Evolutionary conservation across 1,140 invertebrate species (phyloP), one percentile per base, ranked within the genome.

Genomic region (Apolygus lucorum): DNA sequence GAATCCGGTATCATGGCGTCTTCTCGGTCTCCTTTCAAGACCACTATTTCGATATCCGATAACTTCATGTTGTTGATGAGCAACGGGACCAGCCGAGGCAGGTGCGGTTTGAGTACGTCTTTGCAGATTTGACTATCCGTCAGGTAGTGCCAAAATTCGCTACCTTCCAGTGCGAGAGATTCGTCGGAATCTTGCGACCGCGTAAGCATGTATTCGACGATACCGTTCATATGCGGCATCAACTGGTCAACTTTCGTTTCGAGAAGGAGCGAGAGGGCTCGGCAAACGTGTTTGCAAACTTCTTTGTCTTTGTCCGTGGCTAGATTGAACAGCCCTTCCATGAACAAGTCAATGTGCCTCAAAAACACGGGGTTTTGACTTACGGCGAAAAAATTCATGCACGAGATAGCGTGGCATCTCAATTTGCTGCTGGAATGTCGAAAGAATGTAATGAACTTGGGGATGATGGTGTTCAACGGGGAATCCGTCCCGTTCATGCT

Each of bases 1-100:
- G 92, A 86, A 79, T 99, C 97, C 0, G 96, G 96, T 72, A 99
- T 90, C 82, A 92, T 95, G 76, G 95, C 93, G 80, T 99, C 96
- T 76, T 98, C 95, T 4, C 27, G 28, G n/a, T 66, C 64, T 11
- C 64, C 86, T 78, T 86, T 87, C 2, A 89, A 76, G 1, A 87
- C 75, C 69, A 85, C 85, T 68, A 89, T 86, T 74, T 89, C 87
- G n/a, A 85, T 82, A 72, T 86, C 85, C 1, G 86, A 86, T 77
- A 89, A 88, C 73, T 83, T 83, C 87, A 89, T 89, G 64, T 85
- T 84, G 72, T 82, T 81, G 1, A 89, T 81, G 2, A 89, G 79
- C n/a, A 88, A 82, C 17, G 87, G 86, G 62, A 88, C 80, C 1
- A 89, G 80, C 70, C 80, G 78, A 11, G 81, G 78, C n/a, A 88